Base-by-base conservation (phyloP, 2,113 vertebrate species). In the Thermophis baileyi region DNA sequence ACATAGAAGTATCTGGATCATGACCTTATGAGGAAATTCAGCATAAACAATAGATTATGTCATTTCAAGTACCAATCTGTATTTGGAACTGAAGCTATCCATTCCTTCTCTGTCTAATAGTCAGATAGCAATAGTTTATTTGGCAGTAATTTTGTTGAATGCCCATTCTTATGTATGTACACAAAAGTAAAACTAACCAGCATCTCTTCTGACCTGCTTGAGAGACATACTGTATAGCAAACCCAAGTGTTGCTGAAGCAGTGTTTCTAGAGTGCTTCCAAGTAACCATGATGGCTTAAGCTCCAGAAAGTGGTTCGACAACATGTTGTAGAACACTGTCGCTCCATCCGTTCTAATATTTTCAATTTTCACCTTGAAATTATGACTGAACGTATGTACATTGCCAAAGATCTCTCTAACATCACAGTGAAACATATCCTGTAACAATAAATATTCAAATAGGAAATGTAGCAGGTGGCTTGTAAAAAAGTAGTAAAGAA, bases 331-430 rank as follows among this genome's bases (percentile, higher is more conserved):
- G 27, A 44, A 24, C 86, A 47, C 22, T 95, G 89, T 12, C 30
- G 22, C 87, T 40, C 90, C 92, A 81, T 55, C 91, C 54, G 60
- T 90, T 94, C 85, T 74, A 35, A 44, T 35, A 9, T 44, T 89
- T 91, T 95, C 63, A 5, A 53, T 94, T 49, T 93, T 90, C 53
- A 6, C 12, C 90, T 74, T 94, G 81, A 95, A 92, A 90, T 89
- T 51, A 87, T 63, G 85, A 51, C 55, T 60, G 2, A 54, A 20
- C 49, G 88, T 49, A 91, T 88, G 44, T 30, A 55, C 0, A 51
- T 25, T 2, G 16, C 24, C 93, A 46, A 93, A 89, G 51, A 60
- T 94, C 90, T 94, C 90, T 4, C 93, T 47, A 47, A 1, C 11
- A 60, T 12, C 50, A 25, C 30, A 86, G 16, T 54, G 94, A 55